phyloP scores from a whole-genome alignment of 2,888 invertebrate species.

The Sylvicola fuscatus region DNA sequence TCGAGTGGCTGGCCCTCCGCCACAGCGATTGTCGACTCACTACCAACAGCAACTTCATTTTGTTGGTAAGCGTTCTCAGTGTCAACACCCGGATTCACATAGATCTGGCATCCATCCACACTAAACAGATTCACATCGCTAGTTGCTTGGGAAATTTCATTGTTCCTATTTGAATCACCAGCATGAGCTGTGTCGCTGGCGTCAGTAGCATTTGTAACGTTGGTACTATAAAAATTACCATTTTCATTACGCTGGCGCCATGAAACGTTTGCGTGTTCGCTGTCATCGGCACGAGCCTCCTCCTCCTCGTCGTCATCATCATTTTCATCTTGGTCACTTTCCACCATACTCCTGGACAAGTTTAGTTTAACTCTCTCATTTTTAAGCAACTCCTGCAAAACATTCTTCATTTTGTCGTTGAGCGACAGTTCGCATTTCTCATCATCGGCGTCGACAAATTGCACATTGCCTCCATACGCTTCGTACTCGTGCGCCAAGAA shows the following conservation, averaged over 20 bases:
- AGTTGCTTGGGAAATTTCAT: conserved; percentile 2
- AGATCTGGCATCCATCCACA: conserved; percentile 22
- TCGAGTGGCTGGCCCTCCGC: no score
- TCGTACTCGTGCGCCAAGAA: conserved; percentile 2
- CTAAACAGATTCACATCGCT: conserved; percentile 8
- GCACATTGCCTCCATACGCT: conserved; percentile 13
- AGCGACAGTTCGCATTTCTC: conserved; percentile 17
- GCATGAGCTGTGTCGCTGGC: no score
- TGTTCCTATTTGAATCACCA: conserved; percentile 3
- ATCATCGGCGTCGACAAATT: conserved; percentile 11
- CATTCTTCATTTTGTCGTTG: conserved; percentile 28
- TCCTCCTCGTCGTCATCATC: conserved; percentile 7
- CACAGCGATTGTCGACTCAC: no score
- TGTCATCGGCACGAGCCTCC: conserved; percentile 5
- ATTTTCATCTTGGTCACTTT: conserved; percentile 9
- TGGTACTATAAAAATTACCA: conserved; percentile 2
- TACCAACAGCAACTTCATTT: conserved; percentile 1
- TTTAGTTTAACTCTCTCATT: conserved; percentile 26
- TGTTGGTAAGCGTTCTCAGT: neutral
- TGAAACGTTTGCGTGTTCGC: no score
- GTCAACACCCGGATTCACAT: conserved; percentile 20
- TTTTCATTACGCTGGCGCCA: conserved; percentile 13
- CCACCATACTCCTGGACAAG: conserved; percentile 24
- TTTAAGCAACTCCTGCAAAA: conserved; percentile 23
- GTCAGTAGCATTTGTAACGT: neutral